These are phyloP conservation scores for Polyommatus icarus DNA, from an alignment of 2,888 invertebrate species.

Conservation along the genomic window DNA sequence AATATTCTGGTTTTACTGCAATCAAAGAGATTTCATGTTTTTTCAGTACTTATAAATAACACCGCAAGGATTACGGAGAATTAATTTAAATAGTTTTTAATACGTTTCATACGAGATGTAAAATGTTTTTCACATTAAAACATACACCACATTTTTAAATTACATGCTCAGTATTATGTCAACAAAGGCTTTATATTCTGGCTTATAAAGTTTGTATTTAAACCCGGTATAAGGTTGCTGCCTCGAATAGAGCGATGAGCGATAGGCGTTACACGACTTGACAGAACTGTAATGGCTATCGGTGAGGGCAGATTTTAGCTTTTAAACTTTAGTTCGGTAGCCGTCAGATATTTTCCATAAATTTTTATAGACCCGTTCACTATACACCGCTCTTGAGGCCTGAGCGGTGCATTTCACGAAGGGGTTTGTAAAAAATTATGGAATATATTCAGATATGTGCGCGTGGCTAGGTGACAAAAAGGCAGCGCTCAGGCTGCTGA, in stretches of 20 bases:
- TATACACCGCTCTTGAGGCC: no score
- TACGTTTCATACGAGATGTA: not conserved
- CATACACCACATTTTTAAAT: slow-evolving; percentile 13
- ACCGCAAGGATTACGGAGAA: not conserved
- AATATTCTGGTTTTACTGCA: not conserved
- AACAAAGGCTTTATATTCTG: slow-evolving; percentile 21
- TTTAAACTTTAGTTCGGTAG: no score
- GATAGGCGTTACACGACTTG: not conserved
- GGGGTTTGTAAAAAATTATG: no score
- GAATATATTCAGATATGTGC: no score
- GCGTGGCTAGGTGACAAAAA: no score
- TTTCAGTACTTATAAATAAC: not conserved
- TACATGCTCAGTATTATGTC: slow-evolving; percentile 18
- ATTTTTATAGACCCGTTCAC: no score
- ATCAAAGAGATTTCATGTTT: not conserved
- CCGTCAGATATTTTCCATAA: no score
- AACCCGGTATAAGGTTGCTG: not conserved
- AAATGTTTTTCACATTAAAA: slow-evolving; percentile 17
- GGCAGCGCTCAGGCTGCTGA: no score
- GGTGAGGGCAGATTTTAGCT: not conserved
- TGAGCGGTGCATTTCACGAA: no score
- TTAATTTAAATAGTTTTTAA: slow-evolving; percentile 2
- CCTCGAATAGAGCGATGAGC: not conserved
- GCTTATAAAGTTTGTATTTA: slow-evolving; percentile 3
- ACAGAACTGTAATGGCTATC: not conserved